Base-by-base conservation (phyloP, 2,113 vertebrate genomes). In the Hassar affinis region DNA sequence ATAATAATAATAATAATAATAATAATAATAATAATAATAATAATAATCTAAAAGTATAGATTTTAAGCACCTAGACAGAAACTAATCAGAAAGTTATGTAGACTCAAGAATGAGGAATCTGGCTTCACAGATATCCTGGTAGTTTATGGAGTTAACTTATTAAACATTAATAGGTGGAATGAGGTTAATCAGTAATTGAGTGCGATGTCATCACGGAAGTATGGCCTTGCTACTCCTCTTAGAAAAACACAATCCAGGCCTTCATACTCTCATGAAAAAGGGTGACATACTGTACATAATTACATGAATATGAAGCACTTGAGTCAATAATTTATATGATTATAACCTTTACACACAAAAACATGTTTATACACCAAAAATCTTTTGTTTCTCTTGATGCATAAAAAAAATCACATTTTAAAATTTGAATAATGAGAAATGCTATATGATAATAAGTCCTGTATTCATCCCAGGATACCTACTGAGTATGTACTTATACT, bases 131-230 rank as follows among this genome's bases (percentile, higher is more conserved):
- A 52, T 0, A 2, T 56, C 6, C 30, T 20, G 51, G 25, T 33
- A 61, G 56, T 61, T 61, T 33, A 52, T 33, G 42, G 15, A 42
- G 22, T 57, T 42, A 22, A 82, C 45, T 82, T 61, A 25, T 56
- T 51, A 64, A 80, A 66, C 78, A 80, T 51, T 80, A 80, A 52
- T 54, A 80, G 62, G 47, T 66, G 33, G 62, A 49, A 68, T 17
- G 12, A 80, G 35, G 54, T 82, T 82, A 72, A 61, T 75, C n/a
- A 62, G 56, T 82, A 82, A 76, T 76, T 14, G 22, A 1, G 1
- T 38, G 71, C 52, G 56, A 51, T 82, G 38, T 49, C 10, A 4
- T 61, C 54, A 22, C 20, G 14, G n/a, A 4, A 8, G 22, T 38
- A 52, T 17, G 14, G 68, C 25, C n/a, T 59, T 69, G 35, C 18